These are phyloP conservation scores for Equus quagga DNA, from an alignment of 2,113 vertebrate genomes.

Conservation along the genomic window DNA sequence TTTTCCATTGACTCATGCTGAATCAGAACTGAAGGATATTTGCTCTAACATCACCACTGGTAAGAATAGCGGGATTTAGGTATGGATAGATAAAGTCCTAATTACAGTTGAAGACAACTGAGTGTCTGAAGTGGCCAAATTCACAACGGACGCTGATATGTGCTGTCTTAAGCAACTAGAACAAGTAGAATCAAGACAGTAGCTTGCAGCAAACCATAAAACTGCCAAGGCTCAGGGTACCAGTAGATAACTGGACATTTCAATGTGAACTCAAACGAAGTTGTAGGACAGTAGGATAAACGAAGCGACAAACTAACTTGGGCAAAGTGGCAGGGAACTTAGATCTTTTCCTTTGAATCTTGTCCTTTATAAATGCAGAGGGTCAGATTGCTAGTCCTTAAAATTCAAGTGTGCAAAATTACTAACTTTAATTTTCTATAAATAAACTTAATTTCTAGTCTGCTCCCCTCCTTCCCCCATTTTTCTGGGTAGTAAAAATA, in stretches of 20 bases:
- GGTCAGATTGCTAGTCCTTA: not conserved
- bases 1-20: not conserved
- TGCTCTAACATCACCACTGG: not conserved
- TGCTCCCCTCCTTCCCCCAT: not conserved
- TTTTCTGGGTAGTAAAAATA: not conserved
- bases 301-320: not conserved
- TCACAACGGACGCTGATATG: not conserved
- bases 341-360: not conserved
- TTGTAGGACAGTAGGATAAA: not conserved
- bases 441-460: not conserved
- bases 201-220: not conserved
- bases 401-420: not conserved
- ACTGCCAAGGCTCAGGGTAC: not conserved
- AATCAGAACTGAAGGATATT: not conserved
- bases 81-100: not conserved
- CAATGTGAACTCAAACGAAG: not conserved
- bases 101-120: not conserved
- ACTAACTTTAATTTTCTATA: not conserved
- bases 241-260: not conserved
- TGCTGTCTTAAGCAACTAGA: not conserved
- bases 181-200: not conserved
- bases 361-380: not conserved
- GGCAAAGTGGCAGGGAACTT: not conserved
- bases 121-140: not conserved
- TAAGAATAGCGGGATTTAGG: not conserved